These are phyloP conservation scores for Parambassis ranga DNA, from an alignment of 2,797 vertebrate species.

Conservation along the genomic window DNA sequence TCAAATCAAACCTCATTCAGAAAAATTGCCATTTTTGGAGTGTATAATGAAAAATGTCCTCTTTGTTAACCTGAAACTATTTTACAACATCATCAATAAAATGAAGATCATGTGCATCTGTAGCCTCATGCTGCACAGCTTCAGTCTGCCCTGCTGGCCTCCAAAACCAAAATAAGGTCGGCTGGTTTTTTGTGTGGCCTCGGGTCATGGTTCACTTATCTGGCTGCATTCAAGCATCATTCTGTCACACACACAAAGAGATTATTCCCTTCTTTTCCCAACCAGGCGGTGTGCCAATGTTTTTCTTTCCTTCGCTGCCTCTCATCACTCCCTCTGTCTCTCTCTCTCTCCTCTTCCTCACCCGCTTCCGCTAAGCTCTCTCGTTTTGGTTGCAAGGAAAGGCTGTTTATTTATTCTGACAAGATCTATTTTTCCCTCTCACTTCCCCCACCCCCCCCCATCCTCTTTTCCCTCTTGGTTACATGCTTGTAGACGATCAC, in stretches of 20 bases:
- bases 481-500: constrained; percentile 25
- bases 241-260: constrained; percentile 50
- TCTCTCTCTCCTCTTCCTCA: neutral
- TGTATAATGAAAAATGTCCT: neutral
- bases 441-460: neutral
- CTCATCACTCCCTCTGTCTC: constrained; percentile 16
- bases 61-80: no score
- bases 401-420: constrained; percentile 61
- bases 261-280: constrained; percentile 44
- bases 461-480: neutral
- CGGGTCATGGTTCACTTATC: constrained; percentile 17
- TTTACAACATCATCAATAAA: no score
- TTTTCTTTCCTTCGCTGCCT: constrained; percentile 55
- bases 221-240: constrained; percentile 47
- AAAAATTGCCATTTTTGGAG: neutral
- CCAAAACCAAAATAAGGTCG: constrained; percentile 14
- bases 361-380: constrained; percentile 32
- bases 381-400: constrained; percentile 21
- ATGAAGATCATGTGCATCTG: neutral
- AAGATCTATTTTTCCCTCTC: constrained; percentile 27
- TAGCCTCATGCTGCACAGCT: neutral
- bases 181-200: constrained; percentile 19
- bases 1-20: constrained; percentile 12
- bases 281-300: constrained; percentile 58
- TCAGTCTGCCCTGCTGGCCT: constrained; percentile 10